Evolutionary conservation across 2,797 vertebrate species (phyloP).

Genomic region (Scarus forsteni): DNA sequence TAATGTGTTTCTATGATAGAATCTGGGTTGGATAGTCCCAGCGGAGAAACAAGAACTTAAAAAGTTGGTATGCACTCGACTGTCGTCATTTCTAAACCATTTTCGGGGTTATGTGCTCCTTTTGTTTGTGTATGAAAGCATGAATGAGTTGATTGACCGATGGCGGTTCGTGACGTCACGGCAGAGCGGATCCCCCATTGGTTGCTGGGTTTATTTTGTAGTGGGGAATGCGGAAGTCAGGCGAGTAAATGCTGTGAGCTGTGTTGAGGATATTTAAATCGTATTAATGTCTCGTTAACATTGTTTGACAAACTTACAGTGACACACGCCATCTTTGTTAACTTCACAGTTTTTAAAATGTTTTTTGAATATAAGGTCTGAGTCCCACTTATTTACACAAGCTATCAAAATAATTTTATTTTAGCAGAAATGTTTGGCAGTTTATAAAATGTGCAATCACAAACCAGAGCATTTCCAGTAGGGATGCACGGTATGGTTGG

Average conservation of each 20-base stretch:
- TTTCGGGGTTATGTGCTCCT: background rate
- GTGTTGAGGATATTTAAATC: background rate
- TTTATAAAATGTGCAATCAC: too few species aligned
- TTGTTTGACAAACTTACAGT: background rate
- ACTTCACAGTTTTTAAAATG: too few species aligned
- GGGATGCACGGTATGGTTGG: too few species aligned
- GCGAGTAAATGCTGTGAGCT: background rate
- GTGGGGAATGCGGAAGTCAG: slow-evolving; percentile 1
- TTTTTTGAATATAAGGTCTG: too few species aligned
- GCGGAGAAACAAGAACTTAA: rapidly evolving
- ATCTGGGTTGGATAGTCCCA: too few species aligned
- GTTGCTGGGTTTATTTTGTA: slow-evolving; percentile 36
- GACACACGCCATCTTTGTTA: background rate
- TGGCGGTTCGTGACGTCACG: slow-evolving; percentile 46
- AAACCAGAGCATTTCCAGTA: too few species aligned
- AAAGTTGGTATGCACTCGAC: rapidly evolving
- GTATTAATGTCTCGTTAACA: background rate
- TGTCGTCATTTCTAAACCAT: background rate
- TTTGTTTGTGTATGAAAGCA: slow-evolving; percentile 12
- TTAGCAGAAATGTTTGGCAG: too few species aligned
- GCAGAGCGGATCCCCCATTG: slow-evolving; percentile 31
- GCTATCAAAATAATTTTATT: background rate
- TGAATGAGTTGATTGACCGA: slow-evolving; percentile 53
- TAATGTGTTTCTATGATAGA: background rate
- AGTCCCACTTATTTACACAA: background rate